Conservation (phyloP, 2,113 vertebrate species). For the Vidua macroura region DNA sequence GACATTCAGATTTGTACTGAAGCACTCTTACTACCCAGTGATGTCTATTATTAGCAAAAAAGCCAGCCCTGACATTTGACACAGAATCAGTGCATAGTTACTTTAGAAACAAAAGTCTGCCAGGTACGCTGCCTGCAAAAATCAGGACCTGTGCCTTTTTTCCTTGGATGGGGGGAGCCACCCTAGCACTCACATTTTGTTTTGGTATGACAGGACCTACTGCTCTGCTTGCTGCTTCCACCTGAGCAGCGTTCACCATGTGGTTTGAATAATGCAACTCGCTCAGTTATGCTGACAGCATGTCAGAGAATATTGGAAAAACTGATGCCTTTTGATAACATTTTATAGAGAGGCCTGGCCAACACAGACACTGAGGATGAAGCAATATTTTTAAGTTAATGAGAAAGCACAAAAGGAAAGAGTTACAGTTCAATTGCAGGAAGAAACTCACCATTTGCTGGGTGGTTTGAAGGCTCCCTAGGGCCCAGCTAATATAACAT, state of each 20-base stretch:
- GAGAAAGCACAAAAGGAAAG: neutral
- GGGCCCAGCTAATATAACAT: neutral
- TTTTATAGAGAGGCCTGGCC: neutral
- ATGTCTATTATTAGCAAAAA: neutral
- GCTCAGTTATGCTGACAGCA: neutral
- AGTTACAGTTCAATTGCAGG: slow-evolving; percentile 10
- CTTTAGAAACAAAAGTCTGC: neutral
- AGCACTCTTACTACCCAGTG: neutral
- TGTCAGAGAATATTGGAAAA: slow-evolving; percentile 22
- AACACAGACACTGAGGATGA: neutral
- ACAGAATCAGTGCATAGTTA: rapidly evolving
- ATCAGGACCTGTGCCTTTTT: neutral
- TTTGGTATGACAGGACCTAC: neutral
- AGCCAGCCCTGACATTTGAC: neutral
- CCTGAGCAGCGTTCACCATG: neutral
- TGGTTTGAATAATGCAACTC: neutral
- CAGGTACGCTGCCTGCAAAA: neutral
- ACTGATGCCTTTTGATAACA: neutral
- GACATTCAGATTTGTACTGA: neutral
- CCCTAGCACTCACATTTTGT: neutral
- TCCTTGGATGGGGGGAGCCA: neutral
- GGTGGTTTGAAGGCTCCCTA: slow-evolving; percentile 4
- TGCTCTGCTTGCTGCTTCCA: rapidly evolving
- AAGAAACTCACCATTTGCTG: neutral
- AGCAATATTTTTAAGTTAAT: slow-evolving; percentile 28